phyloP scores from a whole-genome alignment of 2,113 vertebrate genomes.

The Oplegnathus fasciatus region DNA sequence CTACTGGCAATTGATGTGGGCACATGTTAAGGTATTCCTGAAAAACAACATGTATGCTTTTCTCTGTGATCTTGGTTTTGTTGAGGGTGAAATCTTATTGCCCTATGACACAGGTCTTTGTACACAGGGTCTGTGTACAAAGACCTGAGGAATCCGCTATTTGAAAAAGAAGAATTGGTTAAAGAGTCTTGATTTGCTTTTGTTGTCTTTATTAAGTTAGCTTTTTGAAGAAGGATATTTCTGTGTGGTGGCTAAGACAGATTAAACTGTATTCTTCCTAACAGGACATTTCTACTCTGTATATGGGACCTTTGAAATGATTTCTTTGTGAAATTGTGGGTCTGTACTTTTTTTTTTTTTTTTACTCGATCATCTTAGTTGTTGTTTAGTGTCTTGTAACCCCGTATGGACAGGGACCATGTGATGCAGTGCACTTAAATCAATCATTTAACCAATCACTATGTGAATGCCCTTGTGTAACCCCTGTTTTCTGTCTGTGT shows the following conservation, averaged over 20 bases:
- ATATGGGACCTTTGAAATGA: neutral
- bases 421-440: neutral
- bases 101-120: too few species aligned
- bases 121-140: too few species aligned
- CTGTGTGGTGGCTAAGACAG: neutral
- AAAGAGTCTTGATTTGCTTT: too few species aligned
- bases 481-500: constrained; percentile 35
- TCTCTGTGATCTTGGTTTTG: neutral
- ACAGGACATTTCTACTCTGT: neutral
- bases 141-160: too few species aligned
- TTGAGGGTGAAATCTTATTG: too few species aligned
- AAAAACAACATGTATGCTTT: neutral
- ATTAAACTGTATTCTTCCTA: neutral
- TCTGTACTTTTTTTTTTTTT: neutral
- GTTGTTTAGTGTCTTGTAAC: neutral
- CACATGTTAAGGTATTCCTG: neutral
- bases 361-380: neutral
- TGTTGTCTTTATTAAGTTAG: too few species aligned
- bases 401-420: neutral
- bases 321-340: neutral
- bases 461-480: neutral
- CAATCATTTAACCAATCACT: neutral
- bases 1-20: neutral
- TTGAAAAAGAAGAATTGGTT: too few species aligned
- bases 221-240: too few species aligned